Base-by-base conservation (phyloP, 1,140 invertebrate genomes). In the Theocolax elegans region DNA sequence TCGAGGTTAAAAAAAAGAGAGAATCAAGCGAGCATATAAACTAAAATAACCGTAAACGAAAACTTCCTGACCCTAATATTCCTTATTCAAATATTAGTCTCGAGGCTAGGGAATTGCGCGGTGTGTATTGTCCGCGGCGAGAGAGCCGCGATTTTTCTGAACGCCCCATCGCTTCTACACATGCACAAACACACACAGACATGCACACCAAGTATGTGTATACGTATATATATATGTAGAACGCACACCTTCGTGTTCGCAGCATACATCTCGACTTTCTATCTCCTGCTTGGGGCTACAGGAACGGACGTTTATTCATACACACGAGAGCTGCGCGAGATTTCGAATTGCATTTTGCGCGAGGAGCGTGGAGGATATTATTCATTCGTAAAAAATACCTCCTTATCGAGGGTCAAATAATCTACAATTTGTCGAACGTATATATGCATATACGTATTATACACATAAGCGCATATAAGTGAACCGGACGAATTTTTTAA, bases 211-310 rank as follows among this genome's bases (percentile, higher is more conserved):
- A n/a, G n/a, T n/a, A n/a, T n/a, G n/a, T n/a, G n/a, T n/a, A n/a
- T n/a, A n/a, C n/a, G n/a, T n/a, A n/a, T n/a, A n/a, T n/a, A n/a
- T n/a, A n/a, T n/a, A n/a, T n/a, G n/a, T n/a, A n/a, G n/a, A n/a
- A n/a, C n/a, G n/a, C n/a, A n/a, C 3, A 19, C 44, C 15, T 35
- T 15, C 15, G n/a, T 3, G 44, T 21, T 0, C 17, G 19, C 9
- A 35, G 44, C 29, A 21, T 21, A 31, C 42, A 67, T 67, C 65
- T 67, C 53, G 42, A 67, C 65, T 67, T 67, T 67, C 65, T 67
- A 67, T 67, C 65, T 58, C 15, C 17, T 48, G 1, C 64, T 46
- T 38, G 40, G 42, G 40, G 40, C 62, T 23, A 17, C 27, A 9
- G 15, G 54, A 10, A 12, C 40, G 7, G 19, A 27, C 19, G 8